phyloP scores from a whole-genome alignment of 2,113 vertebrate species.

The Crotalus tigris region DNA sequence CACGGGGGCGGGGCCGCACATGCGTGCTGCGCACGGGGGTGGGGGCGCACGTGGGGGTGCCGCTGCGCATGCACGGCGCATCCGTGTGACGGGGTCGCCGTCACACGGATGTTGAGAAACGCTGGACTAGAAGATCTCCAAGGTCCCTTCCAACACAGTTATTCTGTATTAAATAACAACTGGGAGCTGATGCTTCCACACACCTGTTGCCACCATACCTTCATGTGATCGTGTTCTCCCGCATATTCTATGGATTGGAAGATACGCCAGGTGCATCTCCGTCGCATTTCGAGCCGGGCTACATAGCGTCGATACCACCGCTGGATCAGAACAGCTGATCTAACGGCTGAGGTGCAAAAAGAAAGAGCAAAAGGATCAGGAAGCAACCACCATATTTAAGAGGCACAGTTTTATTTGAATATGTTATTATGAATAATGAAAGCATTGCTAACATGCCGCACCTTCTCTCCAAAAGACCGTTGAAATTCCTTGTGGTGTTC shows the following conservation, averaged over 20 bases:
- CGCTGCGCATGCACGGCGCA: no score
- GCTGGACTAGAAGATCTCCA: background rate
- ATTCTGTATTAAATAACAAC: no score
- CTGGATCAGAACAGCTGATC: conserved; percentile 86
- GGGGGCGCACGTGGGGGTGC: no score
- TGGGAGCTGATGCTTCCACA: background rate
- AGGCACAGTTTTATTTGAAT: background rate
- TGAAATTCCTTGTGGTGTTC: background rate
- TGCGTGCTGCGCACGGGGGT: no score
- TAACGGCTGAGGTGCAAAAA: conserved; percentile 75
- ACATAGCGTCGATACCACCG: conserved; percentile 85
- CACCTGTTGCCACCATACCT: conserved; percentile 65
- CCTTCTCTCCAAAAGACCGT: background rate
- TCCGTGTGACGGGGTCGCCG: no score
- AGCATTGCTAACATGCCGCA: background rate
- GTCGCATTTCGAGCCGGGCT: conserved; percentile 87
- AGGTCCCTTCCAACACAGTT: background rate
- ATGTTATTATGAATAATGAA: background rate
- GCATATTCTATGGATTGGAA: conserved; percentile 93
- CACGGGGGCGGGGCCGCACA: no score
- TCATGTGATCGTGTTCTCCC: conserved; percentile 90
- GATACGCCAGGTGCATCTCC: conserved; percentile 90
- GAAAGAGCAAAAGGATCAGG: background rate
- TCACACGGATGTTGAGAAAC: no score
- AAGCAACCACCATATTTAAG: background rate